Conservation (phyloP, 53 echinoderm and acorn worm genomes). For the Echinarachnius parma region DNA sequence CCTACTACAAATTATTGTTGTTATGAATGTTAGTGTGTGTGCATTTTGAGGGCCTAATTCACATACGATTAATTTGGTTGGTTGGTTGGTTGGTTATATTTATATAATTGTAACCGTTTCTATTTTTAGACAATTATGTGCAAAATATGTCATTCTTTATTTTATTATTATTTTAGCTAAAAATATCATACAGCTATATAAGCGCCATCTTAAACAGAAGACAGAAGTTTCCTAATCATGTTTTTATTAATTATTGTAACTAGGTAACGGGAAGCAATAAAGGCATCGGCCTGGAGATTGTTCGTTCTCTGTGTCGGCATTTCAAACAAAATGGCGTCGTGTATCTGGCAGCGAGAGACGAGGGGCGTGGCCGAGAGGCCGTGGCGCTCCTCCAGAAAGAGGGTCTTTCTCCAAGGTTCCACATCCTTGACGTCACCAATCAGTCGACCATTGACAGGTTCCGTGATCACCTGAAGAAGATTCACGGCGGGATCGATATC, state of each 20-base stretch:
- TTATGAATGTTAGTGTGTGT: no score
- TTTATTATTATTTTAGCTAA: no score
- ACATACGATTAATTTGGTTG: no score
- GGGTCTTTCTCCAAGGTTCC: slow-evolving; percentile 59
- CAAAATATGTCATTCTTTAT: no score
- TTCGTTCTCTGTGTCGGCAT: slow-evolving; percentile 67
- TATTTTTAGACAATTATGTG: no score
- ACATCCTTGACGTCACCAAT: slow-evolving; percentile 68
- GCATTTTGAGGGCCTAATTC: no score
- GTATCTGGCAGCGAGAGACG: slow-evolving; percentile 67
- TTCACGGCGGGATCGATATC: slow-evolving; percentile 57
- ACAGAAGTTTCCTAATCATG: no score
- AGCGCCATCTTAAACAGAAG: no score
- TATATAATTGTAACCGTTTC: no score
- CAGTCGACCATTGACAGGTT: slow-evolving; percentile 37
- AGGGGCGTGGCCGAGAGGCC: slow-evolving; percentile 62
- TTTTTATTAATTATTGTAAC: not conserved
- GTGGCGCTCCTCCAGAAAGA: slow-evolving; percentile 64
- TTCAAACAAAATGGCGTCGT: slow-evolving; percentile 55
- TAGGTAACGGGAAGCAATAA: slow-evolving; percentile 81
- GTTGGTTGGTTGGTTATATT: no score
- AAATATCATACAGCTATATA: no score
- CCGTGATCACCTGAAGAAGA: slow-evolving; percentile 48
- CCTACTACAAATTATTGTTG: no score
- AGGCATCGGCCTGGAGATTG: slow-evolving; percentile 84